phyloP scores from a whole-genome alignment of 2,113 vertebrate species.

The Pycnonotus jocosus region DNA sequence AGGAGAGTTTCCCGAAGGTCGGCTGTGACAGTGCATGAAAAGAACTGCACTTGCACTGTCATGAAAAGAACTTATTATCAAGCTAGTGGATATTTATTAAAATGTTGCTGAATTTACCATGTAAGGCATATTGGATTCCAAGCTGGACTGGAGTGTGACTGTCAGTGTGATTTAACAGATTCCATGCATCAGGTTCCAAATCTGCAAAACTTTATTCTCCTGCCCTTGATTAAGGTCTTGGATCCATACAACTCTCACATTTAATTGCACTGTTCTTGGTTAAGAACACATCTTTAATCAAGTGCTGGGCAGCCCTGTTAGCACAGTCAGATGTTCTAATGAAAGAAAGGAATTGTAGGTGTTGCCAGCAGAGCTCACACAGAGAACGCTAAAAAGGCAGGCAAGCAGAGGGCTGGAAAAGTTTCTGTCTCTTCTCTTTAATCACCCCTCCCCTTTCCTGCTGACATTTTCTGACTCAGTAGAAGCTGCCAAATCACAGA shows the following conservation, averaged over 20 bases:
- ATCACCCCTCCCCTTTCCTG: neutral
- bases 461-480: constrained; percentile 14
- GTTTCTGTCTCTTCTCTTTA: constrained; percentile 27
- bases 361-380: constrained; percentile 28
- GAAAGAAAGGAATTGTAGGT: constrained; percentile 12
- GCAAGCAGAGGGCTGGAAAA: neutral
- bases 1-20: neutral
- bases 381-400: neutral
- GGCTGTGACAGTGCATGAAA: neutral
- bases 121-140: neutral
- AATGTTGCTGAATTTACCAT: neutral
- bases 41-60: neutral
- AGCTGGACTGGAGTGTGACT: neutral
- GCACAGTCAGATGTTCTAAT: neutral
- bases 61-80: neutral
- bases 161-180: neutral
- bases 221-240: neutral
- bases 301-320: neutral
- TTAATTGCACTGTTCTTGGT: neutral
- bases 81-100: neutral
- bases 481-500: constrained; percentile 43
- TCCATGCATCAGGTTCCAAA: neutral
- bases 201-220: neutral
- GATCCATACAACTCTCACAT: neutral
- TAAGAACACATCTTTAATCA: constrained; percentile 4